phyloP scores from a whole-genome alignment of 2,797 vertebrate genomes.

The Gouania willdenowi region DNA sequence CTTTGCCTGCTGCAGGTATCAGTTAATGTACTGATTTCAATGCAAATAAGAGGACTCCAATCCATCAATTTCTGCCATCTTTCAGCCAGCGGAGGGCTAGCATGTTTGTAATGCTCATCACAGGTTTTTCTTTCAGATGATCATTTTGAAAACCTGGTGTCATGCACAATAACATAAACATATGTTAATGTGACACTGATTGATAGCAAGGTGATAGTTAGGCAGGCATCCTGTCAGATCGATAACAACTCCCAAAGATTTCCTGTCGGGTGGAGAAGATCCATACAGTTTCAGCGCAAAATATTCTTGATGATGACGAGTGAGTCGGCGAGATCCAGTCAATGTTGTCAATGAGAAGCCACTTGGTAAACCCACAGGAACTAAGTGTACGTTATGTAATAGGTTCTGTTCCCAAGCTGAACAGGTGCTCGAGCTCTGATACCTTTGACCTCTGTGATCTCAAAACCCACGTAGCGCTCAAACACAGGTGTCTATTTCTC shows the following conservation, averaged over 20 bases:
- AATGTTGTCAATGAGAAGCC: slow-evolving; percentile 57
- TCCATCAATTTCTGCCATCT: slow-evolving; percentile 36
- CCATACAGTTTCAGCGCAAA: slow-evolving; percentile 61
- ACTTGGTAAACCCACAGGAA: slow-evolving; percentile 37
- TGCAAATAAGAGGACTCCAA: too few species aligned
- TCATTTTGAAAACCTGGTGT: background rate
- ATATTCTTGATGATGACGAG: slow-evolving; percentile 70
- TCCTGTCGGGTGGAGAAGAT: slow-evolving; percentile 57
- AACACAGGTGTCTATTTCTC: slow-evolving; percentile 36
- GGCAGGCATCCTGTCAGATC: slow-evolving; percentile 55
- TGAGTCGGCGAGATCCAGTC: slow-evolving; percentile 46
- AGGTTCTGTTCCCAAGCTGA: background rate
- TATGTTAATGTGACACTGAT: slow-evolving; percentile 64
- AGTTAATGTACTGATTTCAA: too few species aligned
- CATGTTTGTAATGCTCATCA: slow-evolving; percentile 16
- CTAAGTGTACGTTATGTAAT: slow-evolving; percentile 5
- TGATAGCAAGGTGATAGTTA: slow-evolving; percentile 49
- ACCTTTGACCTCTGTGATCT: slow-evolving; percentile 19
- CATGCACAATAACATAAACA: slow-evolving; percentile 29
- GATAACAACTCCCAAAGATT: slow-evolving; percentile 61
- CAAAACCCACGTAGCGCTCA: slow-evolving; percentile 12
- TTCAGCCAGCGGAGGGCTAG: slow-evolving; percentile 17
- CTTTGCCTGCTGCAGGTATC: slow-evolving; percentile 1
- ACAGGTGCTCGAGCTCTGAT: slow-evolving; percentile 25
- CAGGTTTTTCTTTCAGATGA: background rate